Evolutionary conservation across 2,888 invertebrate genomes (phyloP), one percentile per base, ranked within the genome.

Genomic region (Anthophora plumipes): DNA sequence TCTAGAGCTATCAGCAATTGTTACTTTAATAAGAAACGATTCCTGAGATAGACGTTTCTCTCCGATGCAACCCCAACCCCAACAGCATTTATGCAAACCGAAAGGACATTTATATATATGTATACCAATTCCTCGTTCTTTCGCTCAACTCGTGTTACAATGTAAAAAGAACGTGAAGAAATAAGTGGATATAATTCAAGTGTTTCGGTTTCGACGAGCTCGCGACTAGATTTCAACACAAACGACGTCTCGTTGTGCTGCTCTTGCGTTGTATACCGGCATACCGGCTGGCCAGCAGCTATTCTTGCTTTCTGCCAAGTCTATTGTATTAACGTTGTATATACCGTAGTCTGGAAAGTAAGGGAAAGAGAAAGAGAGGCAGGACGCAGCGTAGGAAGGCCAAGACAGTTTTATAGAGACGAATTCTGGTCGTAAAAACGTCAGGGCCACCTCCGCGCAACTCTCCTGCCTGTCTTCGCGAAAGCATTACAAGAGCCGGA

Each of bases 351-450:
- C 80, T 61, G 82, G 74, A 75, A 60, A 72, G 67, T 71, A 57
- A 60, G 77, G 69, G 55, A 60, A 64, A 61, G 75, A 68, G 71
- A 67, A 67, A 70, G 81, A 76, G 70, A 22, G 31, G 60, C 59
- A 61, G 66, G 59, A 41, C 50, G 59, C 57, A 50, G 80, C 83
- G 85, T 85, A 83, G 86, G 86, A 86, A 85, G 90, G 82, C 88
- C 84, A 74, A 85, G 91, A 91, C 91, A 92, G 92, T 92, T 92
- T 92, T 92, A 92, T 90, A 91, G 91, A 91, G 92, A 92, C 90
- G 91, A 90, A 91, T 92, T 89, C 89, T 85, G 86, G 85, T 90
- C 92, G 91, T 92, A 92, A 92, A 92, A 90, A 90, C 90, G 91
- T 91, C 92, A 85, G 81, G 86, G 79, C 85, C 85, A 88, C 87